A percentile compares a stretch with the other conserved stretches of the same genome.
phyloP scores from a whole-genome alignment of 2,888 invertebrate species.

The Ectobius pallidus region DNA sequence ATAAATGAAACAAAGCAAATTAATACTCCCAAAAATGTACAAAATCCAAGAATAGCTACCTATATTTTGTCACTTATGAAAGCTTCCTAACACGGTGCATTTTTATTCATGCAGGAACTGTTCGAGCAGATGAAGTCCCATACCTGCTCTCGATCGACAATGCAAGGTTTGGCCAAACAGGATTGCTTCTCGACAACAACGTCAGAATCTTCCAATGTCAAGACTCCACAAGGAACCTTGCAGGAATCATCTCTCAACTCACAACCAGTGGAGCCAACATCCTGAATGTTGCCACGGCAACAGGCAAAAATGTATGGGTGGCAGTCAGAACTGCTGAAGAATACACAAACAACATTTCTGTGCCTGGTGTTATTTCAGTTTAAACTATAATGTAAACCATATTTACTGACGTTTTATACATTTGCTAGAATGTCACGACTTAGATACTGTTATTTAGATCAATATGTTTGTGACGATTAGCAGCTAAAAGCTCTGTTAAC shows the following conservation, averaged over 20 bases:
- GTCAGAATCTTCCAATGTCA: conserved; percentile 45
- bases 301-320: conserved; percentile 50
- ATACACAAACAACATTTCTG: conserved; percentile 5
- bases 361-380: conserved; percentile 35
- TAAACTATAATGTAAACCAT: too few species aligned
- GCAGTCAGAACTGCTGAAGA: conserved; percentile 51
- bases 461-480: too few species aligned
- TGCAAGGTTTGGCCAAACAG: conserved; percentile 50
- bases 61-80: too few species aligned
- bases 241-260: conserved; percentile 51
- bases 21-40: too few species aligned
- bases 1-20: too few species aligned
- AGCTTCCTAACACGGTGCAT: too few species aligned
- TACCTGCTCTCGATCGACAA: conserved; percentile 54
- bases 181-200: conserved; percentile 50
- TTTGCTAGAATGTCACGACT: too few species aligned
- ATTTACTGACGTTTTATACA: too few species aligned
- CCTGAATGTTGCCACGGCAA: conserved; percentile 50
- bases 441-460: too few species aligned
- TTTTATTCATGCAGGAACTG: conserved; percentile 50
- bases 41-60: too few species aligned
- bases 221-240: conserved; percentile 46
- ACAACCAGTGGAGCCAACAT: conserved; percentile 49
- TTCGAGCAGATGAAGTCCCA: conserved; percentile 50
- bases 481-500: too few species aligned